Percentiles rank a stretch among this genome's conserved stretches.
Conservation (phyloP, 30 jellyfish, hydroid and myxozoan genomes). For the Morbakka virulenta region DNA sequence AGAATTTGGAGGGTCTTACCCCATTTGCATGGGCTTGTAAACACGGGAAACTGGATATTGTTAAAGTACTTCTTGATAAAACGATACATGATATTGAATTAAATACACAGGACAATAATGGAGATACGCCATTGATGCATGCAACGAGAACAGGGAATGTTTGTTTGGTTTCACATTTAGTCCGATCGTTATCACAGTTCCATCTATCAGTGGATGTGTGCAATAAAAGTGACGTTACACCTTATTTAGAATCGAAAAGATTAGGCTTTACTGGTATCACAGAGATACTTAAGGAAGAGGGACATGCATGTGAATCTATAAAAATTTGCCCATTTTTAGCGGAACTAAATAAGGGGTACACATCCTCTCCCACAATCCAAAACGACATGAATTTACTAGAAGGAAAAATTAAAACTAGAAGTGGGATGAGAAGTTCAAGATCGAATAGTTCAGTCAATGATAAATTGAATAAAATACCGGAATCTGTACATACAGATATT, state of each 20-base stretch:
- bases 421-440: not conserved
- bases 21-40: conserved; percentile 63
- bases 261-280: conserved; percentile 39
- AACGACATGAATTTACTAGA: no score
- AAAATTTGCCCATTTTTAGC: conserved; percentile 35
- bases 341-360: no score
- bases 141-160: conserved; percentile 61
- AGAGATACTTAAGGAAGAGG: conserved; percentile 29
- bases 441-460: not conserved
- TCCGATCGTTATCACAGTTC: conserved; percentile 25
- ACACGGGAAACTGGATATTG: conserved; percentile 15
- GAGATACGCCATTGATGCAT: conserved; percentile 70
- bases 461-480: not conserved
- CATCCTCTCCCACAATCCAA: no score
- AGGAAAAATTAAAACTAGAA: no score
- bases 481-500: no score
- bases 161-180: conserved; percentile 35
- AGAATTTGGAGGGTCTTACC: conserved; percentile 47
- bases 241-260: conserved; percentile 66
- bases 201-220: conserved; percentile 48
- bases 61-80: conserved; percentile 25
- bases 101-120: conserved; percentile 33
- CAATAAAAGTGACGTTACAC: conserved; percentile 60
- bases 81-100: conserved; percentile 40
- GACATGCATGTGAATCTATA: conserved; percentile 41